These are phyloP conservation scores for Eupithecia inturbata DNA, from an alignment of 2,888 invertebrate species.

Conservation along the genomic window DNA sequence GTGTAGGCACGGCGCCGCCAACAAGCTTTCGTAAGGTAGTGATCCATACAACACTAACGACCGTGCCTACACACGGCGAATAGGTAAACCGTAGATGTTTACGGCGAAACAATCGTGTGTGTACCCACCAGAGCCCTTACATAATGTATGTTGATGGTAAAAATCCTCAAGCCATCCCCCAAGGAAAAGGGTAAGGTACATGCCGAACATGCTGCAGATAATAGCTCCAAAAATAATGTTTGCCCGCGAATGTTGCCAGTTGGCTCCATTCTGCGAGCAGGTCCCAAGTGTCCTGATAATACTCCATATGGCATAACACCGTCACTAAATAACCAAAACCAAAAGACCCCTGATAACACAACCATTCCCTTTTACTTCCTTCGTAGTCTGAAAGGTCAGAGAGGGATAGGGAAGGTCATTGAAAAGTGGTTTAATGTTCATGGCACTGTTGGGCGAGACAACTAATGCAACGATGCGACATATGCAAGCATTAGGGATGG, in stretches of 20 bases:
- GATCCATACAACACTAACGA: too few relatives aligned
- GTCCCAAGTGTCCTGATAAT: constrained; percentile 81
- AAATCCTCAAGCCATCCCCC: constrained; percentile 23
- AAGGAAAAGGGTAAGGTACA: constrained; percentile 41
- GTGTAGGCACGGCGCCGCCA: too few relatives aligned
- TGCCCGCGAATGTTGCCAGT: constrained; percentile 74
- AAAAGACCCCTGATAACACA: constrained; percentile 50
- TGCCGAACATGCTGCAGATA: constrained; percentile 44
- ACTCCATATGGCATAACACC: constrained; percentile 81
- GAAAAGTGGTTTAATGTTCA: constrained; percentile 64
- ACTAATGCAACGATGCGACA: constrained; percentile 73
- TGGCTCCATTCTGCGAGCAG: constrained; percentile 71
- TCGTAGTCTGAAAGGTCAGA: background rate
- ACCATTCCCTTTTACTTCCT: constrained; percentile 19
- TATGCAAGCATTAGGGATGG: constrained; percentile 83
- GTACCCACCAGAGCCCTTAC: too few relatives aligned
- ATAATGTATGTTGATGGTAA: background rate
- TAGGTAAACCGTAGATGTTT: too few relatives aligned
- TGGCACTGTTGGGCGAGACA: constrained; percentile 73
- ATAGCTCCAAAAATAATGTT: constrained; percentile 58
- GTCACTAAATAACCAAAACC: constrained; percentile 67
- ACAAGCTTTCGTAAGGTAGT: too few relatives aligned
- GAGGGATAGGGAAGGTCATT: constrained; percentile 49
- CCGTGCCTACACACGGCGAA: too few relatives aligned
- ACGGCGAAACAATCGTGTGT: too few relatives aligned